These are phyloP conservation scores for Lasioglossum figueresi DNA, from an alignment of 2,888 invertebrate species.

Conservation along the genomic window DNA sequence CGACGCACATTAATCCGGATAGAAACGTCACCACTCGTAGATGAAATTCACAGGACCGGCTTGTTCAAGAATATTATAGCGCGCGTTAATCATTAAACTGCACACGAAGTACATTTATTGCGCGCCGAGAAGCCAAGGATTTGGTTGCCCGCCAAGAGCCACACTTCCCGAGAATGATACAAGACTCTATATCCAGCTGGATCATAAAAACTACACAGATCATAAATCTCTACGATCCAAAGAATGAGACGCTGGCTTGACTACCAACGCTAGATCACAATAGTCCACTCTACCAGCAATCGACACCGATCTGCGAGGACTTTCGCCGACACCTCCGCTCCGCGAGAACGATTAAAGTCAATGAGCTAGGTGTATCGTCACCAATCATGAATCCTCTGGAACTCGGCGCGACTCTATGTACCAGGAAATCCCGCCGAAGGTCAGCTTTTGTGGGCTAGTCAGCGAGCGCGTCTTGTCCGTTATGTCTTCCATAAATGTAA, in stretches of 20 bases:
- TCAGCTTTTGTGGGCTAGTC: constrained; percentile 11
- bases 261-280: neutral
- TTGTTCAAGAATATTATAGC: neutral
- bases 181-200: constrained; percentile 7
- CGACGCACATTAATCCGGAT: neutral
- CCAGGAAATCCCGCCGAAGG: neutral
- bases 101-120: neutral
- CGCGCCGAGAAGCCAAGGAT: neutral
- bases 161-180: neutral
- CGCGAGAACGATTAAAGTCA: neutral
- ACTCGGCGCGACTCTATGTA: neutral
- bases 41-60: neutral
- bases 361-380: neutral
- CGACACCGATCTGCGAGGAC: neutral
- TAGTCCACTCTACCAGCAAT: neutral
- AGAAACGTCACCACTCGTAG: neutral
- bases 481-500: neutral
- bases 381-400: neutral
- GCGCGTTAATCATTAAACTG: neutral
- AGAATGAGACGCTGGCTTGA: neutral
- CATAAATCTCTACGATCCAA: neutral
- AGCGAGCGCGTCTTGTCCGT: neutral
- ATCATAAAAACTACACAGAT: neutral
- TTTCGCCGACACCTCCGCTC: neutral
- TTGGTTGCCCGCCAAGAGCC: constrained; percentile 1